These are phyloP conservation scores for Xiphorhynchus erythropygius DNA, from an alignment of 2,797 vertebrate species.

Conservation along the genomic window DNA sequence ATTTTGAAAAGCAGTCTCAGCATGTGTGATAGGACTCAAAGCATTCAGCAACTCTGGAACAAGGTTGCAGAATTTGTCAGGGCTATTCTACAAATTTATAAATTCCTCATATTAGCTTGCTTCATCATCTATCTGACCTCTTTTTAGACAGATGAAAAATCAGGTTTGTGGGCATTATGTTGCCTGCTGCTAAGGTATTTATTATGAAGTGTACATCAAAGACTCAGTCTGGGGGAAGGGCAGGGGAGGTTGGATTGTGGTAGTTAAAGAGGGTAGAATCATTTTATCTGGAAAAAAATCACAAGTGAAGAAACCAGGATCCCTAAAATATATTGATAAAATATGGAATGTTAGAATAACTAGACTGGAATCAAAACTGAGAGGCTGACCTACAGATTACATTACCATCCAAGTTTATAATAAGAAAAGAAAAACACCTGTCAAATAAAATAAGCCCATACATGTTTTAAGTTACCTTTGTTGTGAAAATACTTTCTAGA, in stretches of 20 bases:
- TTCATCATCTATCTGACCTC: not conserved
- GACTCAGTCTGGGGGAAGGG: not conserved
- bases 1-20: slow-evolving; percentile 13
- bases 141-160: not conserved
- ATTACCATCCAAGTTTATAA: not conserved
- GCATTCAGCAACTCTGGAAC: not conserved
- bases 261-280: not conserved
- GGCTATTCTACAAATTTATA: not conserved
- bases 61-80: slow-evolving; percentile 4
- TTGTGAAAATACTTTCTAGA: not conserved
- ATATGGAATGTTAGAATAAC: not conserved
- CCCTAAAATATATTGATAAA: not conserved
- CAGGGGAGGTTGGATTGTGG: not conserved
- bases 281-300: not conserved
- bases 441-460: not conserved
- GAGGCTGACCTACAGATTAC: not conserved
- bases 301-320: not conserved
- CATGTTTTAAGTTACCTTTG: not conserved
- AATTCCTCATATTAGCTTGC: not conserved
- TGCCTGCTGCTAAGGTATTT: not conserved
- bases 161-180: not conserved
- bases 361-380: not conserved
- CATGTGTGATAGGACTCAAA: not conserved
- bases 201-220: not conserved
- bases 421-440: not conserved